Evolutionary conservation across 2,888 invertebrate species (phyloP).

Genomic region (Colostygia pectinataria): DNA sequence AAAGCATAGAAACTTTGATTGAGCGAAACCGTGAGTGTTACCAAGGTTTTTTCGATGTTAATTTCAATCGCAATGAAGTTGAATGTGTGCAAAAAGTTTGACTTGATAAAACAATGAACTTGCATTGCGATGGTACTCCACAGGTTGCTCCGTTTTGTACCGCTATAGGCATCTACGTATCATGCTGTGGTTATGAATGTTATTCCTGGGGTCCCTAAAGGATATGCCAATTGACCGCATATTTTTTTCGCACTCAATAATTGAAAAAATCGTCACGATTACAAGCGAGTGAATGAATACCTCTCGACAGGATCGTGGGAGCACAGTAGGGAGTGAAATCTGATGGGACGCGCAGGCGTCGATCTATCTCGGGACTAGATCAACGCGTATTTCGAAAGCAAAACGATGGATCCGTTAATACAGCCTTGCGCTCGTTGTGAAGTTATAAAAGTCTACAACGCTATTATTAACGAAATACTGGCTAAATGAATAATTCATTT

Average conservation of each 20-base stretch:
- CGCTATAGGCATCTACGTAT: not conserved
- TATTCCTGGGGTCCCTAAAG: slow-evolving; percentile 19
- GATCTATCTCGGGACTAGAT: slow-evolving; percentile 8
- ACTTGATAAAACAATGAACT: slow-evolving; percentile 64
- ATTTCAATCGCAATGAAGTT: slow-evolving; percentile 54
- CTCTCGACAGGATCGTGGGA: slow-evolving; percentile 1
- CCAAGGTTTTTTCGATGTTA: slow-evolving; percentile 50
- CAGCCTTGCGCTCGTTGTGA: slow-evolving; percentile 22
- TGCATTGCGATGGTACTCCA: slow-evolving; percentile 47
- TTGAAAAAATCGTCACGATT: slow-evolving; percentile 16
- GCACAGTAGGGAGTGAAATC: slow-evolving; percentile 38
- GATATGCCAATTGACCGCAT: slow-evolving; percentile 26
- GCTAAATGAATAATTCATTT: not conserved
- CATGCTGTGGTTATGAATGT: too few species aligned
- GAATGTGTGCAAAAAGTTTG: slow-evolving; percentile 57
- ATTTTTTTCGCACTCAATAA: slow-evolving; percentile 26
- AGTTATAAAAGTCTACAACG: slow-evolving; percentile 25
- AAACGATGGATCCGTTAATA: slow-evolving; percentile 15
- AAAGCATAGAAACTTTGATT: slow-evolving; percentile 31
- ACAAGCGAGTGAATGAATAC: slow-evolving; percentile 15
- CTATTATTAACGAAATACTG: slow-evolving; percentile 4
- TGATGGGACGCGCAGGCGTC: slow-evolving; percentile 35
- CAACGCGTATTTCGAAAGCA: not conserved
- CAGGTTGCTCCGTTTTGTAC: slow-evolving; percentile 43
- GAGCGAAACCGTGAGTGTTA: slow-evolving; percentile 70